Conservation (phyloP, 2,113 vertebrate species). For the Syngnathus floridae region DNA sequence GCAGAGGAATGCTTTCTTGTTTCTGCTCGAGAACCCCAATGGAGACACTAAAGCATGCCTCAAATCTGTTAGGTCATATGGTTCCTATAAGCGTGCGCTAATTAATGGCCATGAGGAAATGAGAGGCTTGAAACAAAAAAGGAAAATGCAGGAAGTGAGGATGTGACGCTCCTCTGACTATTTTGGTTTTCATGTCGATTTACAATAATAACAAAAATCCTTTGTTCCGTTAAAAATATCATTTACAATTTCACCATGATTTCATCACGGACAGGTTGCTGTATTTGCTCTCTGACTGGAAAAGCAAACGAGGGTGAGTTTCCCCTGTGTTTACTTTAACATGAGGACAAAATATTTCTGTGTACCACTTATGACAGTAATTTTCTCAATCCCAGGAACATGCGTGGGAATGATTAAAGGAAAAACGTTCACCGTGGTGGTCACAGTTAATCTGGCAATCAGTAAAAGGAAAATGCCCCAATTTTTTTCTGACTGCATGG, state of each 20-base stretch:
- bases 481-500: conserved; percentile 4
- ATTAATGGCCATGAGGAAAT: conserved; percentile 53
- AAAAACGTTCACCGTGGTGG: conserved; percentile 52
- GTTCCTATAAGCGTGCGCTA: conserved; percentile 60
- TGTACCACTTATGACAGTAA: conserved; percentile 48
- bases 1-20: conserved; percentile 61
- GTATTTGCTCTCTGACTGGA: conserved; percentile 57
- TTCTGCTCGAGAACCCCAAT: conserved; percentile 36
- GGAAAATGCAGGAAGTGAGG: conserved; percentile 6
- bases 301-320: conserved; percentile 35
- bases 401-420: conserved; percentile 62
- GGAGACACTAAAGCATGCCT: conserved; percentile 56
- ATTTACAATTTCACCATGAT: conserved; percentile 57
- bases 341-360: conserved; percentile 40
- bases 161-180: conserved; percentile 34
- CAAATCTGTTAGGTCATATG: conserved; percentile 68
- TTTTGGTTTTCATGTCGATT: conserved; percentile 30
- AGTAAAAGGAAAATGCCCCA: conserved; percentile 32
- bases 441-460: conserved; percentile 55
- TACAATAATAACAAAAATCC: conserved; percentile 18
- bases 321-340: conserved; percentile 57
- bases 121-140: conserved; percentile 22
- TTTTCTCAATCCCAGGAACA: conserved; percentile 48
- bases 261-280: conserved; percentile 50
- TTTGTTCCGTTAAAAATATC: conserved; percentile 31